Base-by-base conservation (phyloP, 2,113 vertebrate genomes). In the Toxotes chatareus region DNA sequence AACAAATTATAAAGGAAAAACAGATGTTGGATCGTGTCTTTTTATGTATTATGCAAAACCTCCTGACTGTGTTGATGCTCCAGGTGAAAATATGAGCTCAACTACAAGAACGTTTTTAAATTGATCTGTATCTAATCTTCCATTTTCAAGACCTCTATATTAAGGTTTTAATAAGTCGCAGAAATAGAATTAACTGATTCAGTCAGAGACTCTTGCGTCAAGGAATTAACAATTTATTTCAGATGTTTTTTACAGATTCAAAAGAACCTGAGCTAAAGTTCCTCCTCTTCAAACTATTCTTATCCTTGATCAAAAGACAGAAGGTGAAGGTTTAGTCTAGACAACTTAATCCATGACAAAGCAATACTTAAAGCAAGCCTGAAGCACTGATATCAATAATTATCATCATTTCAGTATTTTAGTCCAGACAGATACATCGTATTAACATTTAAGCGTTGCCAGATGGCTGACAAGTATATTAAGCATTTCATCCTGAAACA, bases 21-120 rank as follows among this genome's bases (percentile, higher is more conserved):
- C 62, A 68, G 73, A 78, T 74, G 59, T 74, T 51, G 40, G 27
- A 31, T 69, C 7, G 8, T 47, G 36, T 47, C 8, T 77, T 68
- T 62, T 75, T 61, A 60, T 84, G 70, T 64, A 67, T 79, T 82
- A 64, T 79, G 42, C 56, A 84, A 27, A 47, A 51, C 5, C 60
- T 23, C 60, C 16, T 70, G 73, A 44, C 49, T 62, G 42, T 72
- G 27, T 79, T 76, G 79, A 82, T 65, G 82, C 60, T 71, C 21
- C 6, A n/a, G 59, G 5, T 76, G 23, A 47, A 73, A 68, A 59
- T 36, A 53, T 53, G 21, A 3, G 10, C 49, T 65, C 10, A 23
- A 55, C 32, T 46, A 49, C 27, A 42, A 51, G 3, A 44, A 9
- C 32, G 23, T 38, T 38, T 73, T 60, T 64, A 34, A 40, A 68